These are phyloP conservation scores for Yponomeuta cagnagella DNA, from an alignment of 2,888 invertebrate species.

Conservation along the genomic window DNA sequence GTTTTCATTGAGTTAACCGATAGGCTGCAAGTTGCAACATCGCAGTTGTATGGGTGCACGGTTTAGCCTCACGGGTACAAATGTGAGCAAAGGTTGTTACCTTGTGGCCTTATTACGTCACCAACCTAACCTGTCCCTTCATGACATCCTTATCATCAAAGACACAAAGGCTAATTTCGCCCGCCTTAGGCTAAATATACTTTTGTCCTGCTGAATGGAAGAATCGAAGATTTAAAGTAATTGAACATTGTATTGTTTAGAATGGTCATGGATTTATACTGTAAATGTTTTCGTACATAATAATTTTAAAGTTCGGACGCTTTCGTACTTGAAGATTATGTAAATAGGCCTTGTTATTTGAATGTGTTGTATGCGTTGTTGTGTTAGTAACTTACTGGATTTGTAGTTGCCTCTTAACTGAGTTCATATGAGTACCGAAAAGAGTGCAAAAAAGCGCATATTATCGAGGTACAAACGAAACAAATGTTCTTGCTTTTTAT, in stretches of 20 bases:
- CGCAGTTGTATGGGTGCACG: constrained; percentile 13
- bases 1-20: neutral
- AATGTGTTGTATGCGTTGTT: neutral
- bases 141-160: neutral
- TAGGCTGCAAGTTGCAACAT: constrained; percentile 4
- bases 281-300: constrained; percentile 1
- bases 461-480: no score
- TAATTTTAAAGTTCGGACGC: neutral
- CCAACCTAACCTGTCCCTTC: neutral
- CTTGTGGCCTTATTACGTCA: constrained; percentile 8
- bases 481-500: no score
- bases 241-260: neutral
- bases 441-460: no score
- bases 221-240: neutral
- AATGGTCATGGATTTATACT: neutral
- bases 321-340: neutral
- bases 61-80: neutral
- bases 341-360: neutral
- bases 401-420: no score
- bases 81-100: constrained; percentile 14
- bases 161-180: neutral
- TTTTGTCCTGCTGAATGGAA: neutral
- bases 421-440: no score
- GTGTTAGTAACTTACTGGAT: no score
- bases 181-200: neutral